These are phyloP conservation scores for Rhagonycha lutea DNA, from an alignment of 2,888 invertebrate species.

Conservation along the genomic window DNA sequence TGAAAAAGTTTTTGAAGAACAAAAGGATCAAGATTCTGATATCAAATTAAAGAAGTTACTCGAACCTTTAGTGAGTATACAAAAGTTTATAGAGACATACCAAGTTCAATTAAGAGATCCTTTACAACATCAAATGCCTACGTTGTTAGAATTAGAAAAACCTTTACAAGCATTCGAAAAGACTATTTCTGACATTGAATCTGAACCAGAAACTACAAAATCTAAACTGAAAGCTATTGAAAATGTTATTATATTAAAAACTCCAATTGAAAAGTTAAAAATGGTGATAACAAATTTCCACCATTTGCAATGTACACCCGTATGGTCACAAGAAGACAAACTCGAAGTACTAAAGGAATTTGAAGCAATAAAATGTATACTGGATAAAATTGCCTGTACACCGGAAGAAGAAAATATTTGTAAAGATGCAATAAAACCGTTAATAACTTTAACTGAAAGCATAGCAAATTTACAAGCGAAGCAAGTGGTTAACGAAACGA, in stretches of 20 bases:
- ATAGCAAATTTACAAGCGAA: background rate
- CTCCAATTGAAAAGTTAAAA: constrained; percentile 24
- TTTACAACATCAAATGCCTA: background rate
- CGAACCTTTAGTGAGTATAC: background rate
- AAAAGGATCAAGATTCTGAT: background rate
- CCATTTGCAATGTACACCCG: background rate
- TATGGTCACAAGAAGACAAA: constrained; percentile 19
- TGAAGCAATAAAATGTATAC: constrained; percentile 10
- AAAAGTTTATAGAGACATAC: background rate
- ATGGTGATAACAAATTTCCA: constrained; percentile 18
- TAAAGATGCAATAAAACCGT: background rate
- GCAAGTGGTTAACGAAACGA: background rate
- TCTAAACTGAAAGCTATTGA: constrained; percentile 14
- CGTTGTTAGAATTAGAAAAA: background rate
- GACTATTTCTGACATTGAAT: background rate
- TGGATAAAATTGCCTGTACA: background rate
- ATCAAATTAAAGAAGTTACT: background rate
- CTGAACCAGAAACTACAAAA: background rate
- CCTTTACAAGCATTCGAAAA: constrained; percentile 2
- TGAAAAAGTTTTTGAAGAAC: background rate
- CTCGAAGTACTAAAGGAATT: constrained; percentile 30
- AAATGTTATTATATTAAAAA: background rate
- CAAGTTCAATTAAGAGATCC: background rate
- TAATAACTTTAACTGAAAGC: background rate
- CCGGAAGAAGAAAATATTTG: background rate